Conservation (phyloP, 2,113 vertebrate species). For the Lethenteron camtschaticum region DNA sequence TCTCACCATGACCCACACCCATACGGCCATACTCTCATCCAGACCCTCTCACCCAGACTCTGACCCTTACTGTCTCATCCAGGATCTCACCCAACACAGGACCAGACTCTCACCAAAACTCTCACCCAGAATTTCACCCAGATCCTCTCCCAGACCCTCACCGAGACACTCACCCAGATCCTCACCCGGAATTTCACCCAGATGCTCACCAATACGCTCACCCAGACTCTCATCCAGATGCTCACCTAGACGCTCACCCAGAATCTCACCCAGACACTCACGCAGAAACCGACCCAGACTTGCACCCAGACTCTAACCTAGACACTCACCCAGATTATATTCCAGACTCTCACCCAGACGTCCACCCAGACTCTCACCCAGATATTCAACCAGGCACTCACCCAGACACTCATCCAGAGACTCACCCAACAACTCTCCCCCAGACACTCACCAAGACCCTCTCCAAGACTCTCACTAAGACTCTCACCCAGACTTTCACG, state of each 20-base stretch:
- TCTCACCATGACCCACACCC: too few relatives aligned
- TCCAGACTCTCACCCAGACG: neutral
- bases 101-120: neutral
- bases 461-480: neutral
- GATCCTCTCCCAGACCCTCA: neutral
- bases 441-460: neutral
- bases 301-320: neutral
- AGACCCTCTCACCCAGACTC: neutral
- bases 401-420: neutral
- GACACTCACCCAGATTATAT: neutral
- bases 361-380: neutral
- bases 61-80: neutral
- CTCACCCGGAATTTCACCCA: neutral
- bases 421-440: neutral
- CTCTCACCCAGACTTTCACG: neutral
- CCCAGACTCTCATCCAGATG: neutral
- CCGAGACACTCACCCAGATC: neutral
- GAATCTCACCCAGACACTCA: neutral
- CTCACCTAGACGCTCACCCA: neutral
- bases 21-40: too few relatives aligned
- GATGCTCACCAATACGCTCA: neutral
- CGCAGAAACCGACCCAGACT: neutral
- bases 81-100: neutral
- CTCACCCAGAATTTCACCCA: neutral
- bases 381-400: neutral